Conservation (phyloP, 2,113 vertebrate genomes). For the Oreochromis niloticus region DNA sequence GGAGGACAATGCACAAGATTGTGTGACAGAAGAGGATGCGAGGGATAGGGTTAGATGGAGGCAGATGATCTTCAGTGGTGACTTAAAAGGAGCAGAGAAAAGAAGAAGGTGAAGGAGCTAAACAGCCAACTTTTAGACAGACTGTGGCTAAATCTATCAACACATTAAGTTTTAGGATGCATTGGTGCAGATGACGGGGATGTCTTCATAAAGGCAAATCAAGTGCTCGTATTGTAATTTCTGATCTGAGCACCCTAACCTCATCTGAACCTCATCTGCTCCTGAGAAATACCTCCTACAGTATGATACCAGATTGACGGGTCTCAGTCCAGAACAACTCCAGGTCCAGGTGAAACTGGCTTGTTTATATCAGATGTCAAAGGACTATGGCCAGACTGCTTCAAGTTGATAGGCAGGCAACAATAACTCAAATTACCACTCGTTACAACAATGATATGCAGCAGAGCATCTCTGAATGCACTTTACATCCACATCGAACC, state of each 20-base stretch:
- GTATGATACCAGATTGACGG: not conserved
- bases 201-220: not conserved
- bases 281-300: not conserved
- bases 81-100: not conserved
- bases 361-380: fast-evolving
- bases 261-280: not conserved
- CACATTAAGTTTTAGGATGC: not conserved
- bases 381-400: not conserved
- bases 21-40: not conserved
- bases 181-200: not conserved
- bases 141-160: not conserved
- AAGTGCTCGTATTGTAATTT: not conserved
- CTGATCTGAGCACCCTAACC: not conserved
- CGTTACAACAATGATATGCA: not conserved
- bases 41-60: not conserved
- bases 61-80: not conserved
- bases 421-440: not conserved
- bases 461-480: not conserved
- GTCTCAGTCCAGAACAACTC: not conserved
- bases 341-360: not conserved
- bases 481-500: not conserved
- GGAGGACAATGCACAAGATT: not conserved
- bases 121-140: not conserved
- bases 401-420: not conserved
- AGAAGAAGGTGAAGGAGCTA: not conserved